A percentile compares a stretch with the other conserved stretches of the same genome.
These are phyloP conservation scores for Tryphoninae sp. DNA, from an alignment of 2,888 invertebrate genomes.

Conservation along the genomic window DNA sequence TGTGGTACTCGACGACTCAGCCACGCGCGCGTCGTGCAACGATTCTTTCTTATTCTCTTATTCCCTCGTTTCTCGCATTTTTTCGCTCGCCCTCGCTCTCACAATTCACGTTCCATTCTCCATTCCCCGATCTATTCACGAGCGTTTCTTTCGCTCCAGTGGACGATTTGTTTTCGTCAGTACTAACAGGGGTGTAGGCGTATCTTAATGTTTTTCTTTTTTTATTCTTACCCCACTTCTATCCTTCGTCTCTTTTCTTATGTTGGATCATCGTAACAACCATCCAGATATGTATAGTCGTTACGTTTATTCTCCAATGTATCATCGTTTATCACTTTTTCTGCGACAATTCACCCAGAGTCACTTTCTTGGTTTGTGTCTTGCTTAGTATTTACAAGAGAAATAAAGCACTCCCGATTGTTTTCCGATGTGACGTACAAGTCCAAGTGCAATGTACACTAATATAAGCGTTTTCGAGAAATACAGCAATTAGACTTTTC, in stretches of 20 bases:
- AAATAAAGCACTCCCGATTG: neutral
- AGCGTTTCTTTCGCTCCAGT: slow-evolving; percentile 33
- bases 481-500: too few species aligned
- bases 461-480: too few species aligned
- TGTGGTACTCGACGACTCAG: slow-evolving; percentile 19
- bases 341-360: neutral
- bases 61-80: slow-evolving; percentile 7
- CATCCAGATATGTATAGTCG: slow-evolving; percentile 21
- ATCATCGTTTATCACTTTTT: neutral
- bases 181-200: slow-evolving; percentile 28
- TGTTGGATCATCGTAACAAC: neutral
- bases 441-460: too few species aligned
- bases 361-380: neutral
- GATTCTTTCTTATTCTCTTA: slow-evolving; percentile 24
- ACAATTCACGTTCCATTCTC: slow-evolving; percentile 49
- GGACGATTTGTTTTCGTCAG: slow-evolving; percentile 47
- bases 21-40: slow-evolving; percentile 24
- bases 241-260: neutral
- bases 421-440: too few species aligned
- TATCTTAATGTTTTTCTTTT: slow-evolving; percentile 12
- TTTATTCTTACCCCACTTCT: neutral
- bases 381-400: neutral
- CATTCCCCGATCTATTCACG: slow-evolving; percentile 46
- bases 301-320: slow-evolving; percentile 9
- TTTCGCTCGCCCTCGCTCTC: slow-evolving; percentile 2